phyloP scores from a whole-genome alignment of 2,888 invertebrate genomes.

The Crioceris asparagi region DNA sequence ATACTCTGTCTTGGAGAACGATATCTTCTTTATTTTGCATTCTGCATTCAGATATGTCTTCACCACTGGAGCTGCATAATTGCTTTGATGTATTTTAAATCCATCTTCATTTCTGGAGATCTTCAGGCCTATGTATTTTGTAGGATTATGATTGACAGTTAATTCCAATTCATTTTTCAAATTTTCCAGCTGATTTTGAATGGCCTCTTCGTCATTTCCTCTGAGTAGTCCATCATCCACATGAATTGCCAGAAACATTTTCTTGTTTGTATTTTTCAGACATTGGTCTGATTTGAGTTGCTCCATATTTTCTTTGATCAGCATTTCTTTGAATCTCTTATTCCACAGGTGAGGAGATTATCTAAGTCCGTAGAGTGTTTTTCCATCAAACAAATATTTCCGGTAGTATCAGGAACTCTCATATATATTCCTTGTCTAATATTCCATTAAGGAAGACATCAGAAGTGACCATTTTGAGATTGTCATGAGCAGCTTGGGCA shows the following conservation, averaged over 20 bases:
- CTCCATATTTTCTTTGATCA: not conserved
- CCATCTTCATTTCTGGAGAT: not conserved
- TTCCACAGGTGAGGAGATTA: no score
- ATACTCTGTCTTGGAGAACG: no score
- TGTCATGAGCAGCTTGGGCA: no score
- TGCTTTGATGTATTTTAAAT: not conserved
- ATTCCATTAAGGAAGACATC: no score
- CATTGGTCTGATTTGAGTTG: slow-evolving; percentile 3
- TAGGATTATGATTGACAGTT: no score
- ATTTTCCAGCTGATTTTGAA: slow-evolving; percentile 1
- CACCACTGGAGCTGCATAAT: slow-evolving; percentile 1
- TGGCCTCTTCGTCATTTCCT: not conserved
- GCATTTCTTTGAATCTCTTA: not conserved
- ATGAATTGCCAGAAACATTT: slow-evolving; percentile 1
- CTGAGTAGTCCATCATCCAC: slow-evolving; percentile 1
- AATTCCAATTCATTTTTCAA: slow-evolving; percentile 3
- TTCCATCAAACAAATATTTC: no score
- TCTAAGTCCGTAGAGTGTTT: no score
- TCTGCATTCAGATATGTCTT: slow-evolving; percentile 3
- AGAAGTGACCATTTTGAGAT: no score
- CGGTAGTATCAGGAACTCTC: no score
- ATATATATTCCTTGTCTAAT: no score
- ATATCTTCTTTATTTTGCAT: no score
- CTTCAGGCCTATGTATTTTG: not conserved
- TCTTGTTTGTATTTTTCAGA: not conserved